phyloP scores from a whole-genome alignment of 2,113 vertebrate genomes.

The Spea multiplicata region DNA sequence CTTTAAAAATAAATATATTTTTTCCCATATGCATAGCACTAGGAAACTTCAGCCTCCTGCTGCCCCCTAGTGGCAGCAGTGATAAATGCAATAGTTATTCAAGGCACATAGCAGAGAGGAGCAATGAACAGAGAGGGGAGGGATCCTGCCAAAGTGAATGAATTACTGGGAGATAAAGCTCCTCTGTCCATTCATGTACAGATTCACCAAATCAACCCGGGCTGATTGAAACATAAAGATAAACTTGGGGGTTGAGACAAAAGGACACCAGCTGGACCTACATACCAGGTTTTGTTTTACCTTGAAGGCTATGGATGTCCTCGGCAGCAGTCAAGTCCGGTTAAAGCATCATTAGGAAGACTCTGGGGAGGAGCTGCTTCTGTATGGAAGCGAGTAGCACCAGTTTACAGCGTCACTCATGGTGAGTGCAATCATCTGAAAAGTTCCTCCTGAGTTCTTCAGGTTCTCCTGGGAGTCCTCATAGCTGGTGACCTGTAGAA shows the following conservation, averaged over 20 bases:
- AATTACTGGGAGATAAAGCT: conserved; percentile 20
- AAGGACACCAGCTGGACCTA: neutral
- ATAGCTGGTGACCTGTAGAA: neutral
- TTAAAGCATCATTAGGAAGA: conserved; percentile 3
- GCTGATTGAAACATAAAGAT: conserved; percentile 1
- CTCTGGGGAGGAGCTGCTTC: conserved; percentile 34
- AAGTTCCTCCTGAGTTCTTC: conserved; percentile 15
- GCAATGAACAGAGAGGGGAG: conserved; percentile 15
- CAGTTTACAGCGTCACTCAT: conserved; percentile 16
- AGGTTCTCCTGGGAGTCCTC: neutral
- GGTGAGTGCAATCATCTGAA: conserved; percentile 21
- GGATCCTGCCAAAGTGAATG: conserved; percentile 42
- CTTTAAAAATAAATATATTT: neutral
- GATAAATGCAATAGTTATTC: neutral
- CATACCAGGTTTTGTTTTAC: neutral
- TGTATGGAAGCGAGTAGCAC: neutral
- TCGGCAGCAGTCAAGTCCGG: neutral
- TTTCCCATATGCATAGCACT: neutral
- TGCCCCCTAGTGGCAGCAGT: conserved; percentile 8
- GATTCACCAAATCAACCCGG: conserved; percentile 10
- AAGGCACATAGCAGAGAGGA: neutral
- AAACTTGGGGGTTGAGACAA: neutral
- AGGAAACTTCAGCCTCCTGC: neutral
- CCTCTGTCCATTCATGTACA: conserved; percentile 19
- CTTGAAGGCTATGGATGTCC: neutral